These are phyloP conservation scores for Perodicticus potto DNA, from an alignment of 2,797 vertebrate species.

Conservation along the genomic window DNA sequence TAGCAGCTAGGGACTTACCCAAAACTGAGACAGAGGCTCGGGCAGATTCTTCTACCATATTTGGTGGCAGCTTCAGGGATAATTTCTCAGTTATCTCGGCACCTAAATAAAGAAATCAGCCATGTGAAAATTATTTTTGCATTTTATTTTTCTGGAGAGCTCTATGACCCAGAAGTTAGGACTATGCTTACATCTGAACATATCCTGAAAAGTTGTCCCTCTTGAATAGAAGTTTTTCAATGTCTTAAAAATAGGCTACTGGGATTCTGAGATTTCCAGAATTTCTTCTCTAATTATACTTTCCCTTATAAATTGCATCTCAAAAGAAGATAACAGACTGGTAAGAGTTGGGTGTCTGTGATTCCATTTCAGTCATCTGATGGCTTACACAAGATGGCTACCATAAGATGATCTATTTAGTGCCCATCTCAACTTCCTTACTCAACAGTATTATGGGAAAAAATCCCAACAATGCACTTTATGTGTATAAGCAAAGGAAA, in stretches of 20 bases:
- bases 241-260: not conserved
- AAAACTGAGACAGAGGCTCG: conserved; percentile 90
- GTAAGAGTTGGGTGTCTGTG: not conserved
- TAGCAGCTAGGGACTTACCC: conserved; percentile 85
- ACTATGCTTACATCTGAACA: not conserved
- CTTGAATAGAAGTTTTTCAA: not conserved
- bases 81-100: conserved; percentile 69
- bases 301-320: not conserved
- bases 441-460: not conserved
- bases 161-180: not conserved
- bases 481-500: not conserved
- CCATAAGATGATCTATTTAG: not conserved
- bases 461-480: not conserved
- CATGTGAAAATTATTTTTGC: not conserved
- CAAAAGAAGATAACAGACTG: not conserved
- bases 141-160: not conserved
- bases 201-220: not conserved
- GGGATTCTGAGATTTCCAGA: not conserved
- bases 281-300: not conserved
- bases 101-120: conserved; percentile 73
- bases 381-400: not conserved
- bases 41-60: conserved; percentile 91
- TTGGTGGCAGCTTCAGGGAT: conserved; percentile 88
- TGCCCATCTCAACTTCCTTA: not conserved
- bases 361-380: not conserved